Percentiles rank a stretch among this genome's conserved stretches.
Conservation (phyloP, 2,888 invertebrate species). For the Aphidoletes aphidimyza region DNA sequence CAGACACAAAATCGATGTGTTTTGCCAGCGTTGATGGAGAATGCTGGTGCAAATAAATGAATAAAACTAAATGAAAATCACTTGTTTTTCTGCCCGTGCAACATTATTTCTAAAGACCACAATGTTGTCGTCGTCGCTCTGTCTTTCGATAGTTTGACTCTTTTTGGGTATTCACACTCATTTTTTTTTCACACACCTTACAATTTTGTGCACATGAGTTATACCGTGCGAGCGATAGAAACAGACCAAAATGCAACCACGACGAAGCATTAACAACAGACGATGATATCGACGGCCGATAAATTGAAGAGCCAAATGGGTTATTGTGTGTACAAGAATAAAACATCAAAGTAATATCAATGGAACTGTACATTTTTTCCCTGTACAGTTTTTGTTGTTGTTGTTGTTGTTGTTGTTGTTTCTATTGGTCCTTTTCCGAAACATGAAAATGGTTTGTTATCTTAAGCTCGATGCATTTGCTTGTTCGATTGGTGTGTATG, state of each 20-base stretch:
- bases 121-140: too few relatives aligned
- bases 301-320: not conserved
- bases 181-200: not conserved
- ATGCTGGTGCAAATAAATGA: constrained; percentile 14
- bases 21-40: not conserved
- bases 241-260: too few relatives aligned
- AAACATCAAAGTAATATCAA: constrained; percentile 4
- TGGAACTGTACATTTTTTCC: constrained; percentile 29
- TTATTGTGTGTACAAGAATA: not conserved
- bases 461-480: not conserved
- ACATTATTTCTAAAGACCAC: too few relatives aligned
- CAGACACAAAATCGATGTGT: too few relatives aligned
- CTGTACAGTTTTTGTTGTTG: too few relatives aligned
- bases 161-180: constrained; percentile 14
- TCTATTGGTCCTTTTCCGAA: not conserved
- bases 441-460: constrained; percentile 24
- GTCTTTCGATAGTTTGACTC: not conserved
- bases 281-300: not conserved
- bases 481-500: not conserved
- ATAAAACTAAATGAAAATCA: constrained; percentile 3
- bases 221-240: not conserved
- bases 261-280: constrained; percentile 6
- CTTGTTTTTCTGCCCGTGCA: not conserved
- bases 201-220: not conserved
- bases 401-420: too few relatives aligned